Evolutionary conservation across 2,113 vertebrate species (phyloP), one percentile per base, ranked within the genome.

Genomic region (Eudorcas thomsonii): DNA sequence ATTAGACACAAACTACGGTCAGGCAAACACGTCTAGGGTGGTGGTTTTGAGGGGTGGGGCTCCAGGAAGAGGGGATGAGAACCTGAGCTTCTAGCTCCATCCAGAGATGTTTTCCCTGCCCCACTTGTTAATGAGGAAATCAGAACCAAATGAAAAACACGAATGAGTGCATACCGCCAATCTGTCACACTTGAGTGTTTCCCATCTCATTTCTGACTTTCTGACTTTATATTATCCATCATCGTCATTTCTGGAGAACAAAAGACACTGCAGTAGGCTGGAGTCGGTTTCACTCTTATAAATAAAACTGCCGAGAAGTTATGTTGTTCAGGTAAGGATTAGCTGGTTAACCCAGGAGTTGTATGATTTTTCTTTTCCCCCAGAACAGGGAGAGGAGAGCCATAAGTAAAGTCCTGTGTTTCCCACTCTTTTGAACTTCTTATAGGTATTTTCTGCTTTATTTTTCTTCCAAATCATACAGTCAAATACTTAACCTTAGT

Each of bases 41-140:
- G 54, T 33, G 11, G 4, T 84, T 92, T 96, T 52, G 45, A 45
- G 14, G 78, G 71, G 62, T 16, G 60, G 14, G 90, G 87, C 74
- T 93, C 67, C 78, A 19, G 96, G 64, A 97, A 85, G 39, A 17
- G 36, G 59, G 33, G 7, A 36, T 36, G 85, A 94, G 77, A 57
- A 43, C 23, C 6, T 3, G 7, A 2, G 28, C 80, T 55, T 88
- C 88, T 60, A 64, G 5, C 45, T 85, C 87, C n/a, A 26, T 87
- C 91, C 67, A 21, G 25, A n/a, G 77, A 30, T 78, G 54, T 85
- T 92, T 59, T 71, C 71, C 89, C 93, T 89, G 86, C 78, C 62
- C 36, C 36, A 4, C 71, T 90, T 83, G 88, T 84, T 95, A 97
- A 95, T 96, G 92, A 97, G 90, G 55, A 97, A 98, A 97, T 96